phyloP scores from a whole-genome alignment of 2,113 vertebrate species.

The Mesembrinibis cayennensis region DNA sequence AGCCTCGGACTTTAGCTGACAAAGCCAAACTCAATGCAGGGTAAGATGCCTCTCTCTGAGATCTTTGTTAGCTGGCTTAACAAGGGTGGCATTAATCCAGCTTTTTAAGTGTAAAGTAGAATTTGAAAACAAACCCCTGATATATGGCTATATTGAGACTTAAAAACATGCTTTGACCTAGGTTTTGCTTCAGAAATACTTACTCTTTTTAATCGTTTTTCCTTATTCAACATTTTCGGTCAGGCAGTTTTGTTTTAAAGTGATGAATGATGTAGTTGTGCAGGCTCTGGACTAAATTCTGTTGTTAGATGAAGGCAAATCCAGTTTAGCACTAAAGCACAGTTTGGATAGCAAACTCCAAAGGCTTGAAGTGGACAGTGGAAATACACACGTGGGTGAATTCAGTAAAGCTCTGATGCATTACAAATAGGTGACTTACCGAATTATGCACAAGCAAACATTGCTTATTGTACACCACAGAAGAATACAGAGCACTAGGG shows the following conservation, averaged over 20 bases:
- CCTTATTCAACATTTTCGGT: background rate
- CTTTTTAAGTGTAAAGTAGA: background rate
- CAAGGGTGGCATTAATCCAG: background rate
- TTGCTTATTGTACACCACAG: background rate
- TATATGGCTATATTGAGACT: background rate
- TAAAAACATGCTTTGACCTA: background rate
- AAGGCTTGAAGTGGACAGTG: background rate
- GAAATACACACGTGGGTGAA: background rate
- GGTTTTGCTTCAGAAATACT: background rate
- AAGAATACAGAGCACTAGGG: background rate
- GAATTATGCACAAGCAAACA: background rate
- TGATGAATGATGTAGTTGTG: background rate
- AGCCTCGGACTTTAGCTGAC: conserved; percentile 85
- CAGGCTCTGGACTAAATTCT: background rate
- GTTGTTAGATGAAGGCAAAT: background rate
- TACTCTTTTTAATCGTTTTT: background rate
- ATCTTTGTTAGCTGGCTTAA: background rate
- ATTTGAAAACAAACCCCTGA: background rate
- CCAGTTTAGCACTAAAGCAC: background rate
- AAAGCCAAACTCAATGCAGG: conserved; percentile 88
- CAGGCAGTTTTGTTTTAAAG: background rate
- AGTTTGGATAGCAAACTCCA: background rate
- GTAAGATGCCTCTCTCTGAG: conserved; percentile 64
- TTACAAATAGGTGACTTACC: background rate
- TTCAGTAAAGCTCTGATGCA: background rate